Percentiles rank a stretch among this genome's conserved stretches.
Conservation (phyloP, 2,113 vertebrate genomes). For the Leucoraja erinaceus region DNA sequence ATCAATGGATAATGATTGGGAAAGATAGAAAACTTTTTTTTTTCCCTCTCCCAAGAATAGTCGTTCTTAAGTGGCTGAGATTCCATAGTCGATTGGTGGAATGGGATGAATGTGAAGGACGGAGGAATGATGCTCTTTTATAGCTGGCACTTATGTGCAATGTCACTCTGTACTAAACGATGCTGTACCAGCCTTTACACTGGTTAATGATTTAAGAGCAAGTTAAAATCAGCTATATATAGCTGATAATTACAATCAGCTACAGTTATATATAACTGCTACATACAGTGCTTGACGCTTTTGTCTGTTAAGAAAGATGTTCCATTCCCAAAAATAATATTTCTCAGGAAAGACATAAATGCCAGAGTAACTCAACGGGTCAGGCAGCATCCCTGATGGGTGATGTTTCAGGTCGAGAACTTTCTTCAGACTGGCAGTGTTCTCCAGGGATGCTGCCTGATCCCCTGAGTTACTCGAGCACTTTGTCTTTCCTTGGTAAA, state of each 20-base stretch:
- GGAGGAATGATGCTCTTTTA: not conserved
- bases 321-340: not conserved
- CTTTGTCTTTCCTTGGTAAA: too few relatives aligned
- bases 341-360: not conserved
- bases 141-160: not conserved
- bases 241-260: too few relatives aligned
- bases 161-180: not conserved
- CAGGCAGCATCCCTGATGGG: too few relatives aligned
- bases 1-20: not conserved
- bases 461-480: too few relatives aligned
- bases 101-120: not conserved
- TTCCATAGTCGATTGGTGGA: too few relatives aligned
- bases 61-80: not conserved
- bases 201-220: not conserved
- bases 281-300: not conserved
- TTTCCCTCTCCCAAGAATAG: not conserved
- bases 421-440: too few relatives aligned
- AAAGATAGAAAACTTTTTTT: not conserved
- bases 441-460: too few relatives aligned
- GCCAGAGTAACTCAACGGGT: too few relatives aligned
- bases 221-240: not conserved
- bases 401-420: too few relatives aligned
- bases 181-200: not conserved
- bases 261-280: too few relatives aligned
- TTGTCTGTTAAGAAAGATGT: not conserved